A percentile compares a stretch with the other conserved stretches of the same genome.
Evolutionary conservation across 92 coral and sea anemone species (phyloP).

Genomic region (Nematostella vectensis): DNA sequence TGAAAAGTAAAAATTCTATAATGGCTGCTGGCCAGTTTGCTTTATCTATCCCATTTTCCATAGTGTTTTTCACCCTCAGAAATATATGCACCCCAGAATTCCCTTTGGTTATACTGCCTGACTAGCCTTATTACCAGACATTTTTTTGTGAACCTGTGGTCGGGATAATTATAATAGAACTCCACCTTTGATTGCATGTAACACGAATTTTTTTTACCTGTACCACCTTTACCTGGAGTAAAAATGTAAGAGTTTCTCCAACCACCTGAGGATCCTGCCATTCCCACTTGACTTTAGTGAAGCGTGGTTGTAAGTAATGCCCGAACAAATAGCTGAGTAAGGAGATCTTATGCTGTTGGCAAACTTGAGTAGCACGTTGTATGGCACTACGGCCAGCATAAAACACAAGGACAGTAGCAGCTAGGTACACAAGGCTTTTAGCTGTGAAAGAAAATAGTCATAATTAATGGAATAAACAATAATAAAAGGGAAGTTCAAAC

Average conservation of each 20-base stretch:
- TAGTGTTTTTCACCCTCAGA: no score
- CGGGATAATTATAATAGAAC: no score
- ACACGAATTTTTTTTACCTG: background rate
- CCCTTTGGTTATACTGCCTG: no score
- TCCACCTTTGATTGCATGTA: no score
- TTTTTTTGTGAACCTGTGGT: no score
- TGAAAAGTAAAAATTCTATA: no score
- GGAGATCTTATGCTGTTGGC: slow-evolving; percentile 41
- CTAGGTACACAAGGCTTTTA: slow-evolving; percentile 3
- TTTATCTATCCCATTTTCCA: no score
- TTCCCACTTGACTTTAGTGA: slow-evolving; percentile 59
- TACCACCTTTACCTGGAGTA: slow-evolving; percentile 46
- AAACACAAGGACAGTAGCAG: slow-evolving; percentile 1
- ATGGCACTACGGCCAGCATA: background rate
- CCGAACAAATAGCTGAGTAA: slow-evolving; percentile 49
- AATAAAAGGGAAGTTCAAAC: no score
- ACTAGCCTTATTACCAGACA: no score
- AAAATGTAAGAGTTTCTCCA: slow-evolving; percentile 76
- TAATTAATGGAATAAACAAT: no score
- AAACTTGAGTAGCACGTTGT: slow-evolving; percentile 7
- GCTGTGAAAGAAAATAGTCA: slow-evolving; percentile 4
- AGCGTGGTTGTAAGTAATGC: slow-evolving; percentile 47
- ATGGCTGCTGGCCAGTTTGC: no score
- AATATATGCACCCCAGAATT: no score
- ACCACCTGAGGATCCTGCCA: slow-evolving; percentile 71